A percentile compares a stretch with the other conserved stretches of the same genome.
phyloP scores from a whole-genome alignment of 2,113 vertebrate species.

The Struthidea cinerea region DNA sequence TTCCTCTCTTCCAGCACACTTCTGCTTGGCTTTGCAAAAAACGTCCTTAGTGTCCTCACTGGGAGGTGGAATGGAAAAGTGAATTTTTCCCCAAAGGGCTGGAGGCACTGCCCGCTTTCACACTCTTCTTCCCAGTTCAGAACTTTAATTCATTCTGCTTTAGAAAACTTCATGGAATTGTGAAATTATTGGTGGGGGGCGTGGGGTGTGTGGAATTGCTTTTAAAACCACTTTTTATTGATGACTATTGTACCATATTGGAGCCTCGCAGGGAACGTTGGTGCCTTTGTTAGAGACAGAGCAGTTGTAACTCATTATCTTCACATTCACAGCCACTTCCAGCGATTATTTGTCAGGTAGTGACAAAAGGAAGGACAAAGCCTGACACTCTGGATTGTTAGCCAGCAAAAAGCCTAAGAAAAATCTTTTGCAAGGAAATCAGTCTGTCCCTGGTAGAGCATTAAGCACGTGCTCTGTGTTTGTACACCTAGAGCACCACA shows the following conservation, averaged over 20 bases:
- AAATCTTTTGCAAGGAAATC: background rate
- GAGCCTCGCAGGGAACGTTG: background rate
- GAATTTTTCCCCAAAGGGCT: background rate
- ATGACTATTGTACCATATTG: rapidly evolving
- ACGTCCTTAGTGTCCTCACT: background rate
- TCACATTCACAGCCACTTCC: background rate
- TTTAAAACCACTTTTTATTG: background rate
- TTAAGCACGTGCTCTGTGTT: background rate
- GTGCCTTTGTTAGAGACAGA: background rate
- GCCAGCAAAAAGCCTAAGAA: background rate
- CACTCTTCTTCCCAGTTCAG: background rate
- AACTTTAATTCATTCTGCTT: background rate
- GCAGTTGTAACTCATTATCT: background rate
- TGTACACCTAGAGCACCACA: background rate
- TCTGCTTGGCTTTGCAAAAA: background rate
- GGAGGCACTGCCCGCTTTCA: background rate
- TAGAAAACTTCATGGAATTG: background rate
- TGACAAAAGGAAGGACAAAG: background rate
- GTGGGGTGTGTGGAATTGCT: background rate
- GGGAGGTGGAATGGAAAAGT: background rate
- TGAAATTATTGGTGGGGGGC: background rate
- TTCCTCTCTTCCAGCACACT: background rate
- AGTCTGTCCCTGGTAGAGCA: background rate
- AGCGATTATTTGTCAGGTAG: background rate
- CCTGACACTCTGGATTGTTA: background rate